Evolutionary conservation across 2,797 vertebrate genomes (phyloP).

Genomic region (Coccyzus lansbergi): DNA sequence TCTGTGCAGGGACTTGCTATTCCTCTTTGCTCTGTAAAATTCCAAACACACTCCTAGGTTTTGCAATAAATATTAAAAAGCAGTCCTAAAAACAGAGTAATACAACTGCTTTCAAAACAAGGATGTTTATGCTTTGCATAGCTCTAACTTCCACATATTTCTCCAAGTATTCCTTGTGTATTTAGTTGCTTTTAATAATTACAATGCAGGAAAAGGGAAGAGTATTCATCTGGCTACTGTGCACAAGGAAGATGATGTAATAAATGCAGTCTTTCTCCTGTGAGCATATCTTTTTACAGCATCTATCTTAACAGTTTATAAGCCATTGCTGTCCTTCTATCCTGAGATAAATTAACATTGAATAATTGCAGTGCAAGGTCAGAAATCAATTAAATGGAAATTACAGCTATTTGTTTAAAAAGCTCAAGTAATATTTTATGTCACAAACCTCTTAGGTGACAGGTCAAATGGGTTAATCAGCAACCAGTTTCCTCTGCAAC

Average conservation of each 20-base stretch:
- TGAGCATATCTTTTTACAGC: not conserved
- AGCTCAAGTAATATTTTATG: constrained; percentile 54
- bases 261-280: constrained; percentile 7
- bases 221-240: not conserved
- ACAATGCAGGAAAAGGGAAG: not conserved
- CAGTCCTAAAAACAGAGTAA: not conserved
- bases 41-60: not conserved
- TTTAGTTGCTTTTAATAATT: constrained; percentile 19
- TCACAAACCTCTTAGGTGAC: constrained; percentile 15
- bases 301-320: constrained; percentile 1
- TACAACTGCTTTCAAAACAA: not conserved
- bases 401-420: constrained; percentile 69
- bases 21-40: constrained; percentile 7
- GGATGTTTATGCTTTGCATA: not conserved
- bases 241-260: constrained; percentile 18
- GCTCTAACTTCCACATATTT: not conserved
- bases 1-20: not conserved
- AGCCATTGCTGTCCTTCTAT: constrained; percentile 2
- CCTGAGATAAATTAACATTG: constrained; percentile 34
- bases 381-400: constrained; percentile 69
- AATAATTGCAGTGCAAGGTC: constrained; percentile 40
- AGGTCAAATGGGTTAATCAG: constrained; percentile 37
- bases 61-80: not conserved
- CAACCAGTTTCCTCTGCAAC: constrained; percentile 3
- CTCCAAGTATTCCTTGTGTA: not conserved